A percentile compares a stretch with the other conserved stretches of the same genome.
These are phyloP conservation scores for Ia io DNA, from an alignment of 2,113 vertebrate species.

Conservation along the genomic window DNA sequence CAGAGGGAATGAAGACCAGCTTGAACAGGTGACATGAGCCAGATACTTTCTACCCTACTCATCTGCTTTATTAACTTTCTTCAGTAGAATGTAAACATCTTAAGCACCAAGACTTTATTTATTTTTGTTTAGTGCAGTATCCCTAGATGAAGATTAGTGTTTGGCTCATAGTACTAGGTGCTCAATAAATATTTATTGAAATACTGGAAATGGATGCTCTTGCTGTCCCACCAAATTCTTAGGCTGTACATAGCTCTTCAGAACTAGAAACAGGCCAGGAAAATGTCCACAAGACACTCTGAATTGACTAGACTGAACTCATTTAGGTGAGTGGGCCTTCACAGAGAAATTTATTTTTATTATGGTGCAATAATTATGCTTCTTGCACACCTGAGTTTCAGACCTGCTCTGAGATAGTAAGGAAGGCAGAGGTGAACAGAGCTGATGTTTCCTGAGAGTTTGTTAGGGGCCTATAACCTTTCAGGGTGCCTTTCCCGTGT, in stretches of 20 bases:
- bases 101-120: neutral
- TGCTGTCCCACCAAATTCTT: neutral
- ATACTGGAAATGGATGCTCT: neutral
- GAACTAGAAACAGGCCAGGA: neutral
- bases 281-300: neutral
- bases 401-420: neutral
- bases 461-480: neutral
- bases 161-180: neutral
- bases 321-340: neutral
- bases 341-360: neutral
- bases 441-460: neutral
- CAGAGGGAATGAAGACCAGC: neutral
- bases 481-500: neutral
- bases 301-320: neutral
- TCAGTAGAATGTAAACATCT: neutral
- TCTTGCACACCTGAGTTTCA: neutral
- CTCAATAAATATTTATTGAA: slow-evolving; percentile 29
- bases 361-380: neutral
- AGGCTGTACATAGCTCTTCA: neutral
- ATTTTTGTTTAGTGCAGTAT: neutral
- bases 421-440: neutral
- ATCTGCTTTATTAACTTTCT: slow-evolving; percentile 1
- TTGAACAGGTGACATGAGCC: neutral
- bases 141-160: neutral
- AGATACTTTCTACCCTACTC: neutral